Evolutionary conservation across 1,140 invertebrate species (phyloP).

Genomic region (Neodiprion lecontei): DNA sequence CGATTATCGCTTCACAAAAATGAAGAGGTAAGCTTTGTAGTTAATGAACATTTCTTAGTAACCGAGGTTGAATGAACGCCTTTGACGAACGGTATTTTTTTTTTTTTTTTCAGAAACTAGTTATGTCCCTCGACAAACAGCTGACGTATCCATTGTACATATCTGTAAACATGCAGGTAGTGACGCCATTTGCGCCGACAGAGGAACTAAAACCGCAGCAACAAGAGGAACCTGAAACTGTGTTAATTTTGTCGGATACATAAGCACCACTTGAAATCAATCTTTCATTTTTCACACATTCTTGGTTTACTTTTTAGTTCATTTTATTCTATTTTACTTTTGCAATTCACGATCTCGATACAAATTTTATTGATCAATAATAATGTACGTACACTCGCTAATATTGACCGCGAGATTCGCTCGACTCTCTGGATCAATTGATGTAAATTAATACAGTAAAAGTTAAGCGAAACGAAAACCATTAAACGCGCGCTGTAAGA

Average conservation of each 20-base stretch:
- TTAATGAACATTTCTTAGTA: slow-evolving; percentile 11
- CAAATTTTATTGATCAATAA: too few relatives aligned
- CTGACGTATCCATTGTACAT: slow-evolving; percentile 72
- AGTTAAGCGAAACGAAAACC: too few relatives aligned
- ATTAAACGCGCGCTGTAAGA: too few relatives aligned
- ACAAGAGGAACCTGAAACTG: slow-evolving; percentile 30
- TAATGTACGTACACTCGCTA: too few relatives aligned
- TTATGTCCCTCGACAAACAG: slow-evolving; percentile 69
- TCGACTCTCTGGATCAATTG: too few relatives aligned
- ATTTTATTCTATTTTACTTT: too few relatives aligned
- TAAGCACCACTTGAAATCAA: slow-evolving; percentile 29
- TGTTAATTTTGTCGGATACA: slow-evolving; percentile 38
- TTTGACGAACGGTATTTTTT: slow-evolving; percentile 9
- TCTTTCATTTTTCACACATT: too few relatives aligned
- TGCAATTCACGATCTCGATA: neutral
- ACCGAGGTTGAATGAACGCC: slow-evolving; percentile 23
- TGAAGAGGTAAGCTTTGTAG: slow-evolving; percentile 64
- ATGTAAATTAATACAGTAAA: too few relatives aligned
- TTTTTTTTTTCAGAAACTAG: slow-evolving; percentile 57
- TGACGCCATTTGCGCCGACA: slow-evolving; percentile 58
- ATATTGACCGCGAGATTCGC: too few relatives aligned
- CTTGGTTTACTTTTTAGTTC: too few relatives aligned
- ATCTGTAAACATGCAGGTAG: slow-evolving; percentile 74
- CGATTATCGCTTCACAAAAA: slow-evolving; percentile 69
- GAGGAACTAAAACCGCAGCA: slow-evolving; percentile 28